Base-by-base conservation (phyloP, 1,140 invertebrate genomes). In the Drosophila nikananu region DNA sequence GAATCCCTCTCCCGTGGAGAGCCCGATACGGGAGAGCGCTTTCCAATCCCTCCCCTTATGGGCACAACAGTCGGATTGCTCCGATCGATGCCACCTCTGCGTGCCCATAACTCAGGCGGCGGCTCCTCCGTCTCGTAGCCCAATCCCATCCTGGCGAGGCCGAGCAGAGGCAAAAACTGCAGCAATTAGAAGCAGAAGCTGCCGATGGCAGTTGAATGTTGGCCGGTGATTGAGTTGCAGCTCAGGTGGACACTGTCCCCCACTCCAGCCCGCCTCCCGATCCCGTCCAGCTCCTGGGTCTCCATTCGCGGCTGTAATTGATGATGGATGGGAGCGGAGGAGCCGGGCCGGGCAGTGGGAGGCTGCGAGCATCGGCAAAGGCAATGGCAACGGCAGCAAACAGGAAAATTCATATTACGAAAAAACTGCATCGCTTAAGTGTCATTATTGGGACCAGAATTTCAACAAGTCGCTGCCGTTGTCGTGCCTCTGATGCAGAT, bases 341-440 rank as follows among this genome's bases (percentile, higher is more conserved):
- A 63, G 41, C n/a, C 8, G 60, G n/a, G 6, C 8, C 17, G 39
- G 42, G 19, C 37, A 77, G 57, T 60, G 59, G 65, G 60, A 67
- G 67, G 58, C 75, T 41, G 42, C 68, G 57, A 65, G 32, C 67
- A 60, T 21, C 25, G n/a, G 27, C 30, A 64, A 59, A 58, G 59
- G 19, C 70, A 67, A 46, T 27, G 59, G 27, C 70, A 68, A 41
- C 41, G 65, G 66, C 75, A 62, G 70, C 76, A 87, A 83, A 83
- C 83, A 87, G 83, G 83, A 87, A 87, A 89, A 89, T 89, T 87
- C 83, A 83, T 87, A 87, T 87, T 87, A 87, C 84, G 80, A 87
- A 87, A 87, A 87, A 87, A 87, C 51, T 87, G 83, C 84, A 87
- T 89, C 84, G 84, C 82, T 87, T 89, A 89, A 89, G 84, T 87